phyloP scores from a whole-genome alignment of 2,888 invertebrate genomes.

The Gasteruption jaculator region DNA sequence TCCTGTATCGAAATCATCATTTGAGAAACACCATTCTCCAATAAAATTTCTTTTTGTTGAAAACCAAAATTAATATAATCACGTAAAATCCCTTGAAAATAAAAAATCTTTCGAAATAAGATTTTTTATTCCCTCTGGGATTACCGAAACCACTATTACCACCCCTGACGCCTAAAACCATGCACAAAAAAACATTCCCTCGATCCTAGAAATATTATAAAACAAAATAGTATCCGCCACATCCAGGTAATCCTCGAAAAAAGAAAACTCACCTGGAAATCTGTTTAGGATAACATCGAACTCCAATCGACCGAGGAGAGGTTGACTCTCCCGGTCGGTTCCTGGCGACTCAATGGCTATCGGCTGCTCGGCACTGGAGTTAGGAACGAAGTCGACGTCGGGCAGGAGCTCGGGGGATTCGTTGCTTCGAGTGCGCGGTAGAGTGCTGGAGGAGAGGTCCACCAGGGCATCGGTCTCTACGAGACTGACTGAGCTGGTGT shows the following conservation, averaged over 20 bases:
- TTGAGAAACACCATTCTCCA: too few relatives aligned
- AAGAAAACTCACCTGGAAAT: slow-evolving; percentile 68
- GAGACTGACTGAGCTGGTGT: slow-evolving; percentile 35
- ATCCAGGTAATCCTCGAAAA: neutral
- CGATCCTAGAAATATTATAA: too few relatives aligned
- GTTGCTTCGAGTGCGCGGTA: slow-evolving; percentile 25
- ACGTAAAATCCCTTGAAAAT: too few relatives aligned
- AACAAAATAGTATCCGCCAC: too few relatives aligned
- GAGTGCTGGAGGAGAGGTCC: slow-evolving; percentile 37
- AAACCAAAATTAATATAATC: too few relatives aligned
- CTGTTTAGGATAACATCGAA: slow-evolving; percentile 75
- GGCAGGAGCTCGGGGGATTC: slow-evolving; percentile 55
- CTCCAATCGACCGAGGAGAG: slow-evolving; percentile 78
- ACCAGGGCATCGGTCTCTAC: slow-evolving; percentile 45
- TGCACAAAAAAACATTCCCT: too few relatives aligned
- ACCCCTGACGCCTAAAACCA: too few relatives aligned
- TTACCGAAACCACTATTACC: too few relatives aligned
- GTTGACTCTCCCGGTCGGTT: slow-evolving; percentile 88
- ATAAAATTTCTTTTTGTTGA: too few relatives aligned
- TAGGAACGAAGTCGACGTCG: slow-evolving; percentile 68
- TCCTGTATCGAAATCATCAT: too few relatives aligned
- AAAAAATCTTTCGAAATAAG: too few relatives aligned
- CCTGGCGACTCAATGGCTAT: slow-evolving; percentile 77
- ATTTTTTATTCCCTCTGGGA: too few relatives aligned
- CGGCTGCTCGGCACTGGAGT: slow-evolving; percentile 56